phyloP scores from a whole-genome alignment of 2,113 vertebrate genomes.

The Butorides virescens region DNA sequence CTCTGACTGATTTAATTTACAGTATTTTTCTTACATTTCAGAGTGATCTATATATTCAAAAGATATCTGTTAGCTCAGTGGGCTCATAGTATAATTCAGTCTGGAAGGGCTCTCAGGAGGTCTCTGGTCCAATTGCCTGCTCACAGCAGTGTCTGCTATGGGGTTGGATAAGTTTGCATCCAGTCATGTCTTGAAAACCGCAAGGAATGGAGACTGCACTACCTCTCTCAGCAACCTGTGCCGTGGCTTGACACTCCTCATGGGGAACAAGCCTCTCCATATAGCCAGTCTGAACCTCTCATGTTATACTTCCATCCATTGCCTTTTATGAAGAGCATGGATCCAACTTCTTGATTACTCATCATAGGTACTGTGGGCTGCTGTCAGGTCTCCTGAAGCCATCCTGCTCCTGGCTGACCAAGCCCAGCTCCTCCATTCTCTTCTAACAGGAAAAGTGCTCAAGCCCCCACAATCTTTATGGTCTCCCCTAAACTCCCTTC shows the following conservation, averaged over 20 bases:
- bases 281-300: not conserved
- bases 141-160: not conserved
- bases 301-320: rapidly evolving
- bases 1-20: not conserved
- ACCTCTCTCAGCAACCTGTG: not conserved
- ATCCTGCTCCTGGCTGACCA: not conserved
- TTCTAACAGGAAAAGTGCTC: not conserved
- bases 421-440: not conserved
- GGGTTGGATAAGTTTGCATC: not conserved
- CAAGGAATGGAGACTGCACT: not conserved
- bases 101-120: not conserved
- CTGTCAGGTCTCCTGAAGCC: not conserved
- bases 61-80: not conserved
- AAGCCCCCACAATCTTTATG: not conserved
- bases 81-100: not conserved
- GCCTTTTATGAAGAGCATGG: not conserved
- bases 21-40: not conserved
- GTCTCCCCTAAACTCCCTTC: not conserved
- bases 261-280: not conserved
- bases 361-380: rapidly evolving
- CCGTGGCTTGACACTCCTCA: not conserved
- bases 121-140: not conserved
- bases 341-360: not conserved
- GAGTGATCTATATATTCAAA: not conserved
- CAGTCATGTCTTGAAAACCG: not conserved